Percentiles rank a stretch among this genome's conserved stretches.
These are phyloP conservation scores for Prunella strophiata DNA, from an alignment of 2,797 vertebrate species.

Conservation along the genomic window DNA sequence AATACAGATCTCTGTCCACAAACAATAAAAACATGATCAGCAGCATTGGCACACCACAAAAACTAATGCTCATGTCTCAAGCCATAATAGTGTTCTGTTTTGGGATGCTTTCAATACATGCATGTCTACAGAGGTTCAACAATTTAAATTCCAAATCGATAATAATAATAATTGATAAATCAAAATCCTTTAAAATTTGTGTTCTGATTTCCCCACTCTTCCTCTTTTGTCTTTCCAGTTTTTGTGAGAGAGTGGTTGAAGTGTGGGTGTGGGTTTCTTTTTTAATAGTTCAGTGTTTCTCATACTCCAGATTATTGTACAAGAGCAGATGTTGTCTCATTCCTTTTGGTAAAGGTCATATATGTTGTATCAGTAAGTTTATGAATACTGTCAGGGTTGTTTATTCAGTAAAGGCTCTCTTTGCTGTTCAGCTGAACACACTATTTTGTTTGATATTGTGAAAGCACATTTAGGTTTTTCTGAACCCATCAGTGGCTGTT, in stretches of 20 bases:
- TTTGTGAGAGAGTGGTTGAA: neutral
- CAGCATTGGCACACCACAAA: neutral
- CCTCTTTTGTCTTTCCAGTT: neutral
- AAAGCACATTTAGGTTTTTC: slow-evolving; percentile 3
- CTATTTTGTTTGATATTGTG: neutral
- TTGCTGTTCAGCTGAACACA: slow-evolving; percentile 1
- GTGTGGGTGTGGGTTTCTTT: slow-evolving; percentile 22
- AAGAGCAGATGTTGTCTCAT: slow-evolving; percentile 61
- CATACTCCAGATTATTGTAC: neutral
- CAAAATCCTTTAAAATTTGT: neutral
- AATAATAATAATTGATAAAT: neutral
- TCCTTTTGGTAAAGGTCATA: slow-evolving; percentile 55
- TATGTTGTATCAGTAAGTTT: slow-evolving; percentile 62
- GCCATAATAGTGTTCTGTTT: neutral
- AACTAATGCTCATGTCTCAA: rapidly evolving
- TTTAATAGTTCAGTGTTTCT: neutral
- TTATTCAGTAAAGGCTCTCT: slow-evolving; percentile 17
- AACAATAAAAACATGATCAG: neutral
- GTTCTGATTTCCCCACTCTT: neutral
- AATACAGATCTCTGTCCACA: neutral
- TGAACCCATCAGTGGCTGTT: neutral
- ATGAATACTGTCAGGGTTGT: slow-evolving; percentile 44
- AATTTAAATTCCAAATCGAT: neutral
- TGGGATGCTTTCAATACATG: neutral
- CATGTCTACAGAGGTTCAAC: neutral